A percentile compares a stretch with the other conserved stretches of the same genome.
These are phyloP conservation scores for Mallateleia sp. DNA, from an alignment of 2,888 invertebrate species.

Conservation along the genomic window DNA sequence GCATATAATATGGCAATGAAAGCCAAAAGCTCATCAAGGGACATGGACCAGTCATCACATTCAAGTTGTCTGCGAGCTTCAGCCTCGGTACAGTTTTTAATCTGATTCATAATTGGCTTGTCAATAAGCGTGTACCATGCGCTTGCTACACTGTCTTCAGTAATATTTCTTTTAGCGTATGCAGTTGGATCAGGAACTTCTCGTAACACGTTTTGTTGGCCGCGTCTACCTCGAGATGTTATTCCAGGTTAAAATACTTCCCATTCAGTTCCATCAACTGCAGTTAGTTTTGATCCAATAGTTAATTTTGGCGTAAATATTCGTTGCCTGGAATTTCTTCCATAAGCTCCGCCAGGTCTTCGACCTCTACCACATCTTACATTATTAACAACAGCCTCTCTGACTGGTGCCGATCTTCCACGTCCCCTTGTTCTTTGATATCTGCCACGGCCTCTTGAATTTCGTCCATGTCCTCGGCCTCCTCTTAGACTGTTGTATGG, in stretches of 20 bases:
- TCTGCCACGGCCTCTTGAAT: too few species aligned
- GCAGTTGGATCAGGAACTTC: background rate
- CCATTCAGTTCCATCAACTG: constrained; percentile 17
- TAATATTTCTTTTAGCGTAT: background rate
- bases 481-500: too few species aligned
- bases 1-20: constrained; percentile 80
- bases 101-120: constrained; percentile 70
- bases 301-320: background rate
- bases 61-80: constrained; percentile 62
- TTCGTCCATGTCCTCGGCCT: too few species aligned
- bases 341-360: constrained; percentile 10
- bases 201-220: background rate
- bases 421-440: too few species aligned
- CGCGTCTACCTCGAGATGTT: constrained; percentile 17
- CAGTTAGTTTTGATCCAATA: constrained; percentile 2
- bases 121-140: constrained; percentile 52
- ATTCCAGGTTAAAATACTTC: constrained; percentile 4
- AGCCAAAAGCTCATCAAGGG: constrained; percentile 56
- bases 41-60: constrained; percentile 52
- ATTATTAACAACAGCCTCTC: background rate
- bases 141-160: constrained; percentile 2
- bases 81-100: constrained; percentile 76
- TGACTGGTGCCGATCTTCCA: background rate
- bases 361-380: background rate
- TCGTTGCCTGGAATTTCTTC: background rate